These are phyloP conservation scores for Actinernus sp. DNA, from an alignment of 92 coral and sea anemone genomes.

Conservation along the genomic window DNA sequence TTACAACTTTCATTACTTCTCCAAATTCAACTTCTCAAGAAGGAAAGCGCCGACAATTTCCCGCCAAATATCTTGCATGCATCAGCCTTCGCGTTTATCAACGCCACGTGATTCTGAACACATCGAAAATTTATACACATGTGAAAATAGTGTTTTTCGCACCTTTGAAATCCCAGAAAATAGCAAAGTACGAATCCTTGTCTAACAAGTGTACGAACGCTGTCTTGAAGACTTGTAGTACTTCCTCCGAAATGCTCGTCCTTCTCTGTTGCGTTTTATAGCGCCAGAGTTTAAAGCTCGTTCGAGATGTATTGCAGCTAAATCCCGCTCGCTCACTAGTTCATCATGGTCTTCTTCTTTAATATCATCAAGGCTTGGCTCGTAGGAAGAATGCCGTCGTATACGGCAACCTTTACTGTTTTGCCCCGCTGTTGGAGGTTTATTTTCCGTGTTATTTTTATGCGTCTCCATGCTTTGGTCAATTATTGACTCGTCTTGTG, in stretches of 20 bases:
- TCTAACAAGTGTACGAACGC: conserved; percentile 61
- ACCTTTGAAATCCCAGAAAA: neutral
- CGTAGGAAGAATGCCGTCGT: conserved; percentile 83
- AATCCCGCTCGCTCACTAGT: conserved; percentile 49
- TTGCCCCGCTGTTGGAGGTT: conserved; percentile 14
- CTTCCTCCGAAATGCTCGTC: conserved; percentile 64
- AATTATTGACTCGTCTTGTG: conserved; percentile 62
- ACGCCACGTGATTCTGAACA: neutral
- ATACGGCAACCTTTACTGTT: conserved; percentile 49
- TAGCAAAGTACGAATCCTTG: neutral
- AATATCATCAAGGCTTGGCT: conserved; percentile 87
- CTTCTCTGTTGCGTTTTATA: conserved; percentile 56
- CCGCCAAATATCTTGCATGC: neutral
- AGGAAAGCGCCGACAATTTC: neutral
- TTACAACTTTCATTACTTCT: too few species aligned
- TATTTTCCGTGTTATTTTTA: conserved; percentile 2
- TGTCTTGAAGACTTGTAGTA: conserved; percentile 41
- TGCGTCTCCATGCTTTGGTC: conserved; percentile 59
- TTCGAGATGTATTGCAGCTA: conserved; percentile 92
- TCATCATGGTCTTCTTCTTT: conserved; percentile 72
- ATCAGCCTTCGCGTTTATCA: neutral
- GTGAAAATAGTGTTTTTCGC: neutral
- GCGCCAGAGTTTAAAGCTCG: conserved; percentile 85
- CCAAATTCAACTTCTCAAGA: too few species aligned
- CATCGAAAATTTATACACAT: neutral